Evolutionary conservation across 2,113 vertebrate genomes (phyloP).

Genomic region (Donacobius atricapilla): DNA sequence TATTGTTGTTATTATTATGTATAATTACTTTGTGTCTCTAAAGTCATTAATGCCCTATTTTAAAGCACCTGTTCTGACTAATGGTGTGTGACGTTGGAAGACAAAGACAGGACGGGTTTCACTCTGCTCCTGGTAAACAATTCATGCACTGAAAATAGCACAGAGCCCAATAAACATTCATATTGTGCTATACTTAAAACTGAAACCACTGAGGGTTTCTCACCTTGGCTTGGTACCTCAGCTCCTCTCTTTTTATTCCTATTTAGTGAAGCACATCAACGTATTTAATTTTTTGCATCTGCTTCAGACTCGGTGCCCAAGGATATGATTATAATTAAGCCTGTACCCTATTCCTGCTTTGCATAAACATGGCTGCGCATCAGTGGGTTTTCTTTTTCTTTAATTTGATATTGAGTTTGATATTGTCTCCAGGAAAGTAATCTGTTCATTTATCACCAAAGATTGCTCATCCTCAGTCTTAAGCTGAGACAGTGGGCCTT

Average conservation of each 20-base stretch:
- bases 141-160: not conserved
- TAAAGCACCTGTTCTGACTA: slow-evolving; percentile 3
- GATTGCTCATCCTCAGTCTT: not conserved
- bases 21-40: slow-evolving; percentile 38
- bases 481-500: not conserved
- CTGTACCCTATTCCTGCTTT: not conserved
- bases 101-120: not conserved
- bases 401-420: not conserved
- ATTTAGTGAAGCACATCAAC: not conserved
- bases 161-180: not conserved
- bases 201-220: not conserved
- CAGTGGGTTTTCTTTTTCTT: not conserved
- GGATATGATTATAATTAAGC: slow-evolving; percentile 21
- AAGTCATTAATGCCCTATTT: slow-evolving; percentile 23
- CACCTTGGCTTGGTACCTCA: not conserved
- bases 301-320: not conserved
- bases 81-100: not conserved
- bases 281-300: slow-evolving; percentile 22
- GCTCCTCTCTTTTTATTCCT: not conserved
- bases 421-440: not conserved
- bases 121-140: not conserved
- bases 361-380: not conserved
- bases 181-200: not conserved
- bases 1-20: not conserved
- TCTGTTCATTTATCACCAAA: not conserved